Percentiles rank a stretch among this genome's conserved stretches.
Evolutionary conservation across 1,140 invertebrate species (phyloP).

Genomic region (Sitobion miscanthi): DNA sequence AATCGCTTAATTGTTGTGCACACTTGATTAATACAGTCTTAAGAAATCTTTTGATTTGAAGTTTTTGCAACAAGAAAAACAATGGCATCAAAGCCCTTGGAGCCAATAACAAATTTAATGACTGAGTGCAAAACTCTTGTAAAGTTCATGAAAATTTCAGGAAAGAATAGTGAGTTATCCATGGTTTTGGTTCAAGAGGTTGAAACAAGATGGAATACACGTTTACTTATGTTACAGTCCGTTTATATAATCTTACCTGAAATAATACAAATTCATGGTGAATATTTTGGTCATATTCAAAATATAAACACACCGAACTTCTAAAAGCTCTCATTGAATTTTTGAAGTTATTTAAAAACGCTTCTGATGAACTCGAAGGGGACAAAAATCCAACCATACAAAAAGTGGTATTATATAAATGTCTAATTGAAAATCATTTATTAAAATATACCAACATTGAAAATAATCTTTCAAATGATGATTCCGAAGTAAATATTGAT

Average conservation of each 20-base stretch:
- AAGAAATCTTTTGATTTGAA: not conserved
- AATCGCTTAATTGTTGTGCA: not conserved
- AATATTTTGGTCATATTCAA: not conserved
- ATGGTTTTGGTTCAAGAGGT: not conserved
- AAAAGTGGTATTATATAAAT: rapidly evolving
- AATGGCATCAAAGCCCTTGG: not conserved
- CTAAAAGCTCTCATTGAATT: not conserved
- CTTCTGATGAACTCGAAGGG: too few relatives aligned
- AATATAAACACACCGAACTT: not conserved
- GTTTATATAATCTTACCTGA: not conserved
- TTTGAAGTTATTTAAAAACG: not conserved
- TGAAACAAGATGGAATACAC: not conserved
- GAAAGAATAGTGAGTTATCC: not conserved
- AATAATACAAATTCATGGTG: not conserved
- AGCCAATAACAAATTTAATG: not conserved
- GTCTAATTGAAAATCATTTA: not conserved
- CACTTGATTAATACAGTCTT: not conserved
- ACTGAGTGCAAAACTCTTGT: not conserved
- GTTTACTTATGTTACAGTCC: slow-evolving; percentile 11
- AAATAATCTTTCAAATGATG: not conserved
- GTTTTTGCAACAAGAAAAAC: not conserved
- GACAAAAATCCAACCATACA: too few relatives aligned
- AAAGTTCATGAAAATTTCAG: not conserved
- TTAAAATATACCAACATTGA: not conserved
- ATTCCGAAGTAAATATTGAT: too few relatives aligned